These are phyloP conservation scores for Hemichromis elongatus DNA, from an alignment of 2,113 vertebrate genomes.

Conservation along the genomic window DNA sequence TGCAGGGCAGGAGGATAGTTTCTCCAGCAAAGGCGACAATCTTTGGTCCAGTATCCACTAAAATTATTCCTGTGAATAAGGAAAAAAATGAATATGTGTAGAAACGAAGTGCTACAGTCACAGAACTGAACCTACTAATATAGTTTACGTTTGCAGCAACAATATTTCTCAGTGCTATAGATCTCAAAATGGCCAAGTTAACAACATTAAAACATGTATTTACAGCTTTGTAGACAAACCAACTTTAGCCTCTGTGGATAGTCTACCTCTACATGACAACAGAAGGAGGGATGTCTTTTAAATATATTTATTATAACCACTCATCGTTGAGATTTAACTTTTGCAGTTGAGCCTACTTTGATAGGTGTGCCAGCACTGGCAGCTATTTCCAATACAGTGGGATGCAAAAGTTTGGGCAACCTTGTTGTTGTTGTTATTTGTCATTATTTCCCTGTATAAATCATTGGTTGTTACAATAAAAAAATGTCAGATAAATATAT, in stretches of 20 bases:
- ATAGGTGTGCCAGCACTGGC: not conserved
- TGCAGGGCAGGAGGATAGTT: not conserved
- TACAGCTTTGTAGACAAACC: accelerated
- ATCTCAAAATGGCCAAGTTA: not conserved
- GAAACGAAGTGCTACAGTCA: not conserved
- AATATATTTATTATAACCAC: not conserved
- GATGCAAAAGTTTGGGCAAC: too few species aligned
- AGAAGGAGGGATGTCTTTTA: accelerated
- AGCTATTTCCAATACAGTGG: not conserved
- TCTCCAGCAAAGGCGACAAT: accelerated
- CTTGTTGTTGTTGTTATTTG: too few species aligned
- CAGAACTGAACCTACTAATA: accelerated
- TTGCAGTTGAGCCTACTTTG: not conserved
- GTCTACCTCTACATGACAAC: not conserved
- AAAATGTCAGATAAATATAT: too few species aligned
- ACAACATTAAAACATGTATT: accelerated
- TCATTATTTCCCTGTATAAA: too few species aligned
- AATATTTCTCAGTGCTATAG: accelerated
- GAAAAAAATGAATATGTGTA: not conserved
- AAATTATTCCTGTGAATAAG: not conserved
- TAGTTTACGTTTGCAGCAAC: accelerated
- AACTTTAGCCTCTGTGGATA: not conserved
- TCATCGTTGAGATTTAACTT: not conserved
- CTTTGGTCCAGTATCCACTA: accelerated
- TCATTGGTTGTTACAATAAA: too few species aligned